A percentile compares a stretch with the other conserved stretches of the same genome.
Evolutionary conservation across 2,797 vertebrate genomes (phyloP).

Genomic region (Antrozous pallidus): DNA sequence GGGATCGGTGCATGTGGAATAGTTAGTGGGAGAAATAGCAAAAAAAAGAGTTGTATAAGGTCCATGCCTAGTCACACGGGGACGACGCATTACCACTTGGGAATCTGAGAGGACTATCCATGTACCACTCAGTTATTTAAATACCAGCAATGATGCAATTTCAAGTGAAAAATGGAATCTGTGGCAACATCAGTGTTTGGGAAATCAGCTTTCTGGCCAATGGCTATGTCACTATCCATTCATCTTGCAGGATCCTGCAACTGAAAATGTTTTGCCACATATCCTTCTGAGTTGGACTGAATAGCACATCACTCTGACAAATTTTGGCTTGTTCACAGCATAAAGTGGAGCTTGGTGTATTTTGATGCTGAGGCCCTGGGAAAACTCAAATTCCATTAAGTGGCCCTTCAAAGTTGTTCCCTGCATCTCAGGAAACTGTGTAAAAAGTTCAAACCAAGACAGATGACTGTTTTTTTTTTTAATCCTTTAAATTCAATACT

Average conservation of each 20-base stretch:
- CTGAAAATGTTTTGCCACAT: background rate
- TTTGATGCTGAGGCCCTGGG: background rate
- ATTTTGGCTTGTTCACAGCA: background rate
- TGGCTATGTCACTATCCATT: background rate
- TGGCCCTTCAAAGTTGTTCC: background rate
- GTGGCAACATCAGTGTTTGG: background rate
- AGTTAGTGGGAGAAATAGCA: background rate
- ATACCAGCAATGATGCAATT: background rate
- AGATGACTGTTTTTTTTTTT: no score
- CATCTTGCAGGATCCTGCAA: background rate
- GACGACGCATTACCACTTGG: background rate
- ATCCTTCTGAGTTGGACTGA: background rate
- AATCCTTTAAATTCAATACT: background rate
- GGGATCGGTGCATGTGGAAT: background rate
- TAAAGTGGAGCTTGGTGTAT: background rate
- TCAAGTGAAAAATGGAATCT: background rate
- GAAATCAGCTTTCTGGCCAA: background rate
- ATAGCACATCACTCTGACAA: background rate
- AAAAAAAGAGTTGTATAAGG: background rate
- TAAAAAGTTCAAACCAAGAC: background rate
- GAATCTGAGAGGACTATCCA: no score
- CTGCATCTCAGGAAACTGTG: background rate
- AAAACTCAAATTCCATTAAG: background rate
- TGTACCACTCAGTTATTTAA: background rate
- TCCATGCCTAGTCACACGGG: background rate